Evolutionary conservation across 1,140 invertebrate species (phyloP), one percentile per base, ranked within the genome.

Genomic region (Drosophila parvula): DNA sequence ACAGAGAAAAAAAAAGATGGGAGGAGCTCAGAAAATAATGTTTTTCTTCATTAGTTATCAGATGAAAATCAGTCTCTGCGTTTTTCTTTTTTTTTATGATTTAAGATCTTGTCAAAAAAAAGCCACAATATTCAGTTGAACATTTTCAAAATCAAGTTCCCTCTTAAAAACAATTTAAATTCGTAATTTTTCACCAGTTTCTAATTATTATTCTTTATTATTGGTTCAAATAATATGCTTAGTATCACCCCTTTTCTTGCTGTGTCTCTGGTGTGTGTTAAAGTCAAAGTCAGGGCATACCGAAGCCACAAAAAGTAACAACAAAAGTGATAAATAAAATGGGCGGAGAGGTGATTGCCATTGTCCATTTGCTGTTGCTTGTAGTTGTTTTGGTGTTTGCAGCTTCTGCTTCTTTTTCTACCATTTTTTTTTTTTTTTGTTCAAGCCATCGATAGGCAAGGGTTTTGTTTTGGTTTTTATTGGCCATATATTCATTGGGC

Each of bases 281-380:
- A 16, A 38, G 18, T 14, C 48, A 40, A 62, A 57, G 50, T 40
- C 60, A 22, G 34, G 51, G 18, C 51, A 27, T n/a, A 28, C 18
- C 0, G 50, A 27, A 38, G 51, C 18, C 51, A 55, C 34, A 55
- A 55, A 57, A 34, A 57, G 28, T 40, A 30, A 27, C 60, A 16
- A 57, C 60, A 53, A 53, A 80, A 85, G 78, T 81, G 78, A 79
- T 80, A 85, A 85, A 81, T 85, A 85, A 85, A 78, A 34, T 60
- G 38, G 57, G 63, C 43, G 62, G 56, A 36, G 41, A 38, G 57
- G 57, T 41, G 57, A 65, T 45, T 61, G 30, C 40, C 56, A 61
- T 61, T 61, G 62, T 65, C 57, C 56, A 63, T 57, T 41, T 57
- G 60, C 16, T 22, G 28, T 56, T 58, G 36, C 36, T 40, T 57